Percentiles rank a stretch among this genome's conserved stretches.
phyloP scores from a whole-genome alignment of 2,113 vertebrate genomes.

The Chrysochloris asiatica region DNA sequence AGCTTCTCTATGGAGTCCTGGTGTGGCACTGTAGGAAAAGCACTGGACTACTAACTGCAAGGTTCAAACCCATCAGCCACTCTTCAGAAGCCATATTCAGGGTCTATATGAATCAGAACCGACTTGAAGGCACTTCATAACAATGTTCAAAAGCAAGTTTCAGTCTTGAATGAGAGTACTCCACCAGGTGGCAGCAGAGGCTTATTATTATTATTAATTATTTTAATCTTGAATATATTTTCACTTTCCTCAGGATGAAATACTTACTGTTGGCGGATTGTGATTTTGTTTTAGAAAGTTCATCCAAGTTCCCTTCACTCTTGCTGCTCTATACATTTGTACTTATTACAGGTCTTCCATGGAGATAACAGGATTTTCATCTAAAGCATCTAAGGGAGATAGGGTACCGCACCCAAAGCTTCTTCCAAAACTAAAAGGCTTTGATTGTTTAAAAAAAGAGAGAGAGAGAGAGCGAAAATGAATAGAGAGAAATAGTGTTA shows the following conservation, averaged over 20 bases:
- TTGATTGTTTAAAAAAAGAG: too few species aligned
- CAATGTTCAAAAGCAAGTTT: too few species aligned
- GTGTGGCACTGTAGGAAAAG: too few species aligned
- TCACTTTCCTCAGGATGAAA: neutral
- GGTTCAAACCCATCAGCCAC: too few species aligned
- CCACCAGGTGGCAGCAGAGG: constrained; percentile 66
- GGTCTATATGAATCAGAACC: too few species aligned
- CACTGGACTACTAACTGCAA: too few species aligned
- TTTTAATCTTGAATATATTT: neutral
- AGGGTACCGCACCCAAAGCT: neutral
- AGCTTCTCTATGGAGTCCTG: too few species aligned
- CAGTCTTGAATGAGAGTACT: neutral
- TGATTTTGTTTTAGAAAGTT: neutral
- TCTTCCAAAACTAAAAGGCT: neutral
- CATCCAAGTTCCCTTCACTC: neutral
- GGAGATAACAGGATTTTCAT: neutral
- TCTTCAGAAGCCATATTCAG: too few species aligned
- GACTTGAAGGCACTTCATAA: too few species aligned
- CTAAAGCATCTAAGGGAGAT: neutral
- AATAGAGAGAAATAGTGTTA: too few species aligned
- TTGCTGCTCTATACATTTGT: fast-evolving
- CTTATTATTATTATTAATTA: neutral
- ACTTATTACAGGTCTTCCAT: fast-evolving
- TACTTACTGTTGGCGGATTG: neutral
- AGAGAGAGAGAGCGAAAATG: too few species aligned